phyloP scores from a whole-genome alignment of 2,113 vertebrate genomes.

The Cololabis saira region DNA sequence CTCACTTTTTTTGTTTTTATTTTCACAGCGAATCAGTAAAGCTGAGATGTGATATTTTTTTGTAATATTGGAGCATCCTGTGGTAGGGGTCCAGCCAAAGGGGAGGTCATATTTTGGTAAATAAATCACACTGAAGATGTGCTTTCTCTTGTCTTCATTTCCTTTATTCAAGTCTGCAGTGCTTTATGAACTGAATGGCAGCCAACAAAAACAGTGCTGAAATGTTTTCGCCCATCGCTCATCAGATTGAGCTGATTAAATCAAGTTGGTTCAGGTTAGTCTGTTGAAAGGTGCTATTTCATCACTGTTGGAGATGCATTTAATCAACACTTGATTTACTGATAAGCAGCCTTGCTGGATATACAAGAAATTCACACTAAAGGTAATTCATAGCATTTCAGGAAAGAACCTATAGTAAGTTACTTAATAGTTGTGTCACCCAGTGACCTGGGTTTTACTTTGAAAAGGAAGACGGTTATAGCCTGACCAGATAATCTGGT shows the following conservation, averaged over 20 bases:
- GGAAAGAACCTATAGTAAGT: background rate
- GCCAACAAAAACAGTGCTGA: background rate
- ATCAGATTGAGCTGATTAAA: too few relatives aligned
- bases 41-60: conserved; percentile 84
- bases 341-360: background rate
- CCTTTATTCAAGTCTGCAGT: background rate
- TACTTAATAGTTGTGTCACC: too few relatives aligned
- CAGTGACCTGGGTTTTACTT: too few relatives aligned
- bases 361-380: background rate
- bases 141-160: conserved; percentile 70
- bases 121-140: conserved; percentile 94
- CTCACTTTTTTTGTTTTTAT: conserved; percentile 74
- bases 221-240: background rate
- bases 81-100: conserved; percentile 63
- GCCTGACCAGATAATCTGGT: too few relatives aligned
- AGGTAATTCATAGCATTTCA: background rate
- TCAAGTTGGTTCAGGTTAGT: too few relatives aligned
- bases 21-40: conserved; percentile 80
- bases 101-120: conserved; percentile 93
- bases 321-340: too few relatives aligned
- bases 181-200: background rate
- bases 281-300: too few relatives aligned
- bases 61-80: conserved; percentile 68
- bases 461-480: too few relatives aligned
- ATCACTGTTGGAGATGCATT: too few relatives aligned